These are phyloP conservation scores for Mohoua ochrocephala DNA, from an alignment of 2,113 vertebrate genomes.

Conservation along the genomic window DNA sequence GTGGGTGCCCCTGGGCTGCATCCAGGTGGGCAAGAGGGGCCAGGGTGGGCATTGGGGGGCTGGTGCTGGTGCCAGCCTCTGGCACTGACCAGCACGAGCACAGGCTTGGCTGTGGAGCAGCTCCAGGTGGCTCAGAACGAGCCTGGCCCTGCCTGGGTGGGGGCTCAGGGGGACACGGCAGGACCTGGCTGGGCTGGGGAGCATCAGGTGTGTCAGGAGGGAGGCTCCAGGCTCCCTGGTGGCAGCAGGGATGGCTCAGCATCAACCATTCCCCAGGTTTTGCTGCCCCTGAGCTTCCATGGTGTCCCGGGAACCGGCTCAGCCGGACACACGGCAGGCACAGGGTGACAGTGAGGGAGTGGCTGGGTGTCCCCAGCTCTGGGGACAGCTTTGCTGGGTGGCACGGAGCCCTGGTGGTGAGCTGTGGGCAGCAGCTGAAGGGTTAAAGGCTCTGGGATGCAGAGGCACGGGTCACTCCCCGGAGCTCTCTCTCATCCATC, in stretches of 20 bases:
- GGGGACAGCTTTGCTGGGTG: background rate
- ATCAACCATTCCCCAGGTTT: background rate
- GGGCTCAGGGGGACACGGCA: background rate
- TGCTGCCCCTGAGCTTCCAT: no score
- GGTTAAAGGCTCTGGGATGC: background rate
- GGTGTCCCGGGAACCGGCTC: no score
- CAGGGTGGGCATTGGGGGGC: background rate
- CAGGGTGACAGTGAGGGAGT: fast-evolving
- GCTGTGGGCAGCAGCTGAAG: background rate
- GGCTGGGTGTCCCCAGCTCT: background rate
- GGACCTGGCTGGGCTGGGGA: background rate
- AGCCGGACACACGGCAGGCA: background rate
- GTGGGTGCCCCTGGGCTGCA: no score
- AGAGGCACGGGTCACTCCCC: background rate
- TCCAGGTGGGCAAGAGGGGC: background rate
- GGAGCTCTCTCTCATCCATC: background rate
- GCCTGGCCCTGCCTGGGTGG: fast-evolving
- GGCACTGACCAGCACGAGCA: fast-evolving
- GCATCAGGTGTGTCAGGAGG: background rate
- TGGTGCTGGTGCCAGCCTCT: background rate
- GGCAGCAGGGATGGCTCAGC: background rate
- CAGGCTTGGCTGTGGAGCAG: background rate
- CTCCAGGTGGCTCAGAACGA: background rate
- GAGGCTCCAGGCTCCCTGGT: background rate
- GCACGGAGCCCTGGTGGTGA: background rate